Conservation (phyloP, 2,888 invertebrate genomes). For the Bombylius major region DNA sequence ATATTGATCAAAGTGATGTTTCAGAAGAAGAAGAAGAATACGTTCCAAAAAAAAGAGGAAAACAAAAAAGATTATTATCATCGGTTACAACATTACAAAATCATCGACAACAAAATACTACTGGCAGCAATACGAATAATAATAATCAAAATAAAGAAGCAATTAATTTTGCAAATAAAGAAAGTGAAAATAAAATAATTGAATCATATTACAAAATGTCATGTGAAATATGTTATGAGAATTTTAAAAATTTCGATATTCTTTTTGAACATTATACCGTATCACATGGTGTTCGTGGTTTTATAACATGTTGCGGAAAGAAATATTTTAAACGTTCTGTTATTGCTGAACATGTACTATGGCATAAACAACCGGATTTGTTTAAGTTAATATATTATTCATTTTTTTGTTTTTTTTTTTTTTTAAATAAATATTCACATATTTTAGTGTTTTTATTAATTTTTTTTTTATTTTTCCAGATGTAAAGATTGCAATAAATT, state of each 20-base stretch:
- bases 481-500: conserved; percentile 13
- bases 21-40: too few species aligned
- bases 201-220: conserved; percentile 12
- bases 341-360: conserved; percentile 17
- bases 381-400: conserved; percentile 13
- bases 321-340: conserved; percentile 14
- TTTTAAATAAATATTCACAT: not conserved
- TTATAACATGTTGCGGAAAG: conserved; percentile 16
- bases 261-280: conserved; percentile 15
- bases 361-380: conserved; percentile 18
- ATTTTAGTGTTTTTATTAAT: not conserved
- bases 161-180: not conserved
- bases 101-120: too few species aligned
- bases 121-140: too few species aligned
- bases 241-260: conserved; percentile 6
- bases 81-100: too few species aligned
- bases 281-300: conserved; percentile 16
- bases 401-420: not conserved
- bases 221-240: conserved; percentile 15
- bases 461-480: conserved; percentile 2
- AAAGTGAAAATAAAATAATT: conserved; percentile 7
- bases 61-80: too few species aligned
- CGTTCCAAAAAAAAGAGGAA: too few species aligned
- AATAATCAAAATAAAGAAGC: too few species aligned
- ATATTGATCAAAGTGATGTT: too few species aligned